phyloP scores from a whole-genome alignment of 2,888 invertebrate genomes.

The Ormia ochracea region DNA sequence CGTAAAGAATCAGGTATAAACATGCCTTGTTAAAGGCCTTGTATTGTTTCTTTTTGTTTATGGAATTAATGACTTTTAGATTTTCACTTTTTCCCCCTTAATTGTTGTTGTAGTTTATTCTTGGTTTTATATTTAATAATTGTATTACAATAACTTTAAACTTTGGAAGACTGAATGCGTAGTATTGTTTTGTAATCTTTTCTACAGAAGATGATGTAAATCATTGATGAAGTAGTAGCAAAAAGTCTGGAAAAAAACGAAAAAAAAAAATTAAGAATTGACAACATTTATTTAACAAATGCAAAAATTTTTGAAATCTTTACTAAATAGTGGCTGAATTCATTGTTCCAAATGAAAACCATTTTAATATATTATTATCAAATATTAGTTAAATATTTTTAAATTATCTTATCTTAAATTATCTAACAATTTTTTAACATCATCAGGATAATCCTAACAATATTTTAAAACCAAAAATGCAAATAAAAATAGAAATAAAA shows the following conservation, averaged over 20 bases:
- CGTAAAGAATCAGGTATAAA: conserved; percentile 95
- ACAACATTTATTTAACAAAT: neutral
- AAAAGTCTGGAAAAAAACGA: conserved; percentile 27
- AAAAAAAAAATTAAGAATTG: neutral
- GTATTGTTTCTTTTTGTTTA: conserved; percentile 15
- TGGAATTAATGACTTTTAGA: neutral
- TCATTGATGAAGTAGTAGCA: conserved; percentile 7
- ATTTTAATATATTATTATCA: too few relatives aligned
- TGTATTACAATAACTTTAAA: neutral
- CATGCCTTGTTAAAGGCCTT: conserved; percentile 78
- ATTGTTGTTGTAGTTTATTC: neutral
- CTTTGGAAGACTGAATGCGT: conserved; percentile 49
- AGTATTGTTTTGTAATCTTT: conserved; percentile 44
- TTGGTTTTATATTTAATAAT: neutral
- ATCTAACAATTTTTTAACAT: too few relatives aligned
- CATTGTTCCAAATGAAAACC: too few relatives aligned
- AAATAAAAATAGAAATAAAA: too few relatives aligned
- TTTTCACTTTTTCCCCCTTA: neutral
- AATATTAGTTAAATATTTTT: too few relatives aligned
- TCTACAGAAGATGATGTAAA: neutral
- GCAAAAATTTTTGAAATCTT: neutral
- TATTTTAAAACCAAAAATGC: too few relatives aligned
- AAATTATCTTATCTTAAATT: too few relatives aligned
- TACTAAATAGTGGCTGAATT: too few relatives aligned
- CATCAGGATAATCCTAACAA: too few relatives aligned